Evolutionary conservation across 2,113 vertebrate genomes (phyloP).

Genomic region (Nipponia nippon): DNA sequence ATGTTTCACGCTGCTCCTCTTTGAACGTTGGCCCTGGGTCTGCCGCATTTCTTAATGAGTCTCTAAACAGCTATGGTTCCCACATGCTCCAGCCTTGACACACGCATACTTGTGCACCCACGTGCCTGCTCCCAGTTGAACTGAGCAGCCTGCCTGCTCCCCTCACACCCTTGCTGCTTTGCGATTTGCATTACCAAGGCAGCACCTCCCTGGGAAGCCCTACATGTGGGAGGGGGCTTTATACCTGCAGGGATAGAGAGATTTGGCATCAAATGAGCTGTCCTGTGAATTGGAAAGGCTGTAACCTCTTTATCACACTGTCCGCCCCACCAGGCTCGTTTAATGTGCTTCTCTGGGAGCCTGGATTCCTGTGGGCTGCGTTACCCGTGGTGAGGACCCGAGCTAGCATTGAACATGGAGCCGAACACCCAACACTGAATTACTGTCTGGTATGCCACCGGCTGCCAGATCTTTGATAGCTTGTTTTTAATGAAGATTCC

Average conservation of each 20-base stretch:
- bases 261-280: background rate
- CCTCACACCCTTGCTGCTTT: fast-evolving
- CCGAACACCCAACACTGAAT: background rate
- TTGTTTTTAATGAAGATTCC: constrained; percentile 65
- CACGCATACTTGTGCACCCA: background rate
- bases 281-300: background rate
- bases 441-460: constrained; percentile 21
- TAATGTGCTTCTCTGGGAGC: background rate
- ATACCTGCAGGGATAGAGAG: background rate
- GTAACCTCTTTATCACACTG: background rate
- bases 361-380: background rate
- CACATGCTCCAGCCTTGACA: constrained; percentile 29
- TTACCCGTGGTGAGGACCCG: background rate
- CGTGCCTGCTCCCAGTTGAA: background rate
- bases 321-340: background rate
- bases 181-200: background rate
- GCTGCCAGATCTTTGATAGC: constrained; percentile 46
- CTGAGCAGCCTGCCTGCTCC: background rate
- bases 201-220: background rate
- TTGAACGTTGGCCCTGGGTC: constrained; percentile 16
- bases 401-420: fast-evolving
- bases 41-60: background rate
- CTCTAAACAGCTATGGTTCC: background rate
- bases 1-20: background rate
- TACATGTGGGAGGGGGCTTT: fast-evolving